phyloP scores from a whole-genome alignment of 2,888 invertebrate species.

The Thalpophila matura region DNA sequence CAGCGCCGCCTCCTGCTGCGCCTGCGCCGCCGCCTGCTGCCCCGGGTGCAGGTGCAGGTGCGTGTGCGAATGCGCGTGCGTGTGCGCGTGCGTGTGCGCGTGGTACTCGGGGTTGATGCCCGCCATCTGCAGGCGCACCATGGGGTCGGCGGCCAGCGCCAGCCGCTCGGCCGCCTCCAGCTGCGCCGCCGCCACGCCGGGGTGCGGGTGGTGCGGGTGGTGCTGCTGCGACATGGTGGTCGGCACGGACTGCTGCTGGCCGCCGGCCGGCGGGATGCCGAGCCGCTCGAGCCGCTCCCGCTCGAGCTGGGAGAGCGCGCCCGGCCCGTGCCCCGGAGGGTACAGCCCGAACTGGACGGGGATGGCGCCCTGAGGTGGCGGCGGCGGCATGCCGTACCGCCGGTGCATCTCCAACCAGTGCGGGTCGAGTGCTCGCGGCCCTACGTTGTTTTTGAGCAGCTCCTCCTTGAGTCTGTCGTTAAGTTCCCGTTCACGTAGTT shows the following conservation, averaged over 20 bases:
- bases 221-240: constrained; percentile 90
- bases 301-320: constrained; percentile 95
- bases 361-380: constrained; percentile 92
- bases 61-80: constrained; percentile 97
- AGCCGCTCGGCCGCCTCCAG: constrained; percentile 94
- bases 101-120: constrained; percentile 97
- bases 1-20: constrained; percentile 93
- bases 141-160: constrained; percentile 97
- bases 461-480: constrained; percentile 97
- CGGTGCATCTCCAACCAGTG: constrained; percentile 98
- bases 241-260: constrained; percentile 74
- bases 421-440: constrained; percentile 93
- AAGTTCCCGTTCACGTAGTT: constrained; percentile 94
- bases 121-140: constrained; percentile 98
- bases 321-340: constrained; percentile 93
- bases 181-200: constrained; percentile 91
- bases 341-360: constrained; percentile 94
- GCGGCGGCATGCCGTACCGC: constrained; percentile 92
- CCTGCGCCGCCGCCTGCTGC: constrained; percentile 91
- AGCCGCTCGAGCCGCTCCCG: constrained; percentile 96
- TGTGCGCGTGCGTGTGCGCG: constrained; percentile 97
- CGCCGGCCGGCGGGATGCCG: constrained; percentile 93
- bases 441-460: constrained; percentile 93
- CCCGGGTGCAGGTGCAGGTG: constrained; percentile 95
- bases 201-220: constrained; percentile 90